Percentiles rank a stretch among this genome's conserved stretches.
Conservation (phyloP, 2,113 vertebrate species). For the Dasyurus viverrinus region DNA sequence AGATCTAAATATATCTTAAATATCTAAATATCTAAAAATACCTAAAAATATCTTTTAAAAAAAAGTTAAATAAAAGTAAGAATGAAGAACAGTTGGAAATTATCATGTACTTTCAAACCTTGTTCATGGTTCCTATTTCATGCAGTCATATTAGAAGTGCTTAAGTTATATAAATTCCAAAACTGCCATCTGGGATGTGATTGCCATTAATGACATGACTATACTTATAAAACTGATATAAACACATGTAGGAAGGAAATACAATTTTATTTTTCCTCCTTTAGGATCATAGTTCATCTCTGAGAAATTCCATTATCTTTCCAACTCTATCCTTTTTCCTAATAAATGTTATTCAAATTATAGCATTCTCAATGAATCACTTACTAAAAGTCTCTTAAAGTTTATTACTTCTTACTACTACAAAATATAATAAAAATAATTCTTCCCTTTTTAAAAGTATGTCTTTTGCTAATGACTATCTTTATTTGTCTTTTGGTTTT, state of each 20-base stretch:
- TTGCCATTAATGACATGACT: neutral
- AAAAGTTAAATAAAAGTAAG: neutral
- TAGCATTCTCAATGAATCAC: conserved; percentile 13
- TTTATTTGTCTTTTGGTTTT: conserved; percentile 34
- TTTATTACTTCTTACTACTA: conserved; percentile 9
- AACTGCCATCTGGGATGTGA: neutral
- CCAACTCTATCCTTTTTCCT: neutral
- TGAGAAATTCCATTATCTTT: neutral
- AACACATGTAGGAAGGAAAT: neutral
- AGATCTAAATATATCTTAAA: no score
- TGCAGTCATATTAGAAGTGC: neutral
- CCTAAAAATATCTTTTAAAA: neutral
- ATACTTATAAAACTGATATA: neutral
- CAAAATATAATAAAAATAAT: neutral
- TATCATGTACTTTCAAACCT: neutral
- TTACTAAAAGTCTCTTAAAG: neutral
- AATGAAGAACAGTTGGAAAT: neutral
- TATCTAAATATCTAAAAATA: no score
- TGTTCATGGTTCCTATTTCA: neutral
- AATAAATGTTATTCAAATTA: neutral
- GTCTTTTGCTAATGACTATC: conserved; percentile 17
- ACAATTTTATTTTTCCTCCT: neutral
- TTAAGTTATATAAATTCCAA: neutral
- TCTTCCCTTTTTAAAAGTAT: neutral
- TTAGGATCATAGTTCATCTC: neutral